Evolutionary conservation across 35 echinoderm and acorn worm species (phyloP).

Genomic region (Hemicentrotus pulcherrimus): DNA sequence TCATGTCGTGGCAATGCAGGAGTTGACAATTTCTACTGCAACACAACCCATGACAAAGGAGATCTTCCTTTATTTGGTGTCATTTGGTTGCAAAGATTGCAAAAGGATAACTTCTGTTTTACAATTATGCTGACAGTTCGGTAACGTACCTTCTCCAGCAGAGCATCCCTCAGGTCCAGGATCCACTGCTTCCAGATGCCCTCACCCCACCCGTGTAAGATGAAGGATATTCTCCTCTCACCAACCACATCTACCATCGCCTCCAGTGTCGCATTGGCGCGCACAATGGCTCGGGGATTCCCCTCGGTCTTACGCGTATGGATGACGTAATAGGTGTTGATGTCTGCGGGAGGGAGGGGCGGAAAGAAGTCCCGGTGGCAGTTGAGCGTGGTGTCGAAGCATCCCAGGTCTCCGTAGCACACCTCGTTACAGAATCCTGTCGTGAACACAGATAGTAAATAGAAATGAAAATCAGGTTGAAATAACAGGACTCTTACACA

Average conservation of each 20-base stretch:
- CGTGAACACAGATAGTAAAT: background rate
- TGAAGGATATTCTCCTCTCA: constrained; percentile 39
- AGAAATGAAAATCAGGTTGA: background rate
- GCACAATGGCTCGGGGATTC: background rate
- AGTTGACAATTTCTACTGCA: too few species aligned
- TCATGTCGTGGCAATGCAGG: too few species aligned
- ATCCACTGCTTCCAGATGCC: constrained; percentile 58
- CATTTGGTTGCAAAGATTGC: background rate
- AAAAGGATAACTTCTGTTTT: background rate
- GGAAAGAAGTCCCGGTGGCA: constrained; percentile 68
- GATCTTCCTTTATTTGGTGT: background rate
- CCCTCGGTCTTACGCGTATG: constrained; percentile 29
- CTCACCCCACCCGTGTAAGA: constrained; percentile 79
- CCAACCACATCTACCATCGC: background rate
- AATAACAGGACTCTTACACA: background rate
- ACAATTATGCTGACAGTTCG: background rate
- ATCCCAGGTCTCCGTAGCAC: constrained; percentile 81
- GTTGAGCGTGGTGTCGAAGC: constrained; percentile 54
- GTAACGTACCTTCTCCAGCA: constrained; percentile 59
- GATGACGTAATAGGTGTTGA: constrained; percentile 65
- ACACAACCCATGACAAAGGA: too few species aligned
- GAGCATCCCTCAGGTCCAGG: constrained; percentile 48
- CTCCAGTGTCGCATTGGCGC: background rate
- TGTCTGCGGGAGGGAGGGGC: constrained; percentile 63
- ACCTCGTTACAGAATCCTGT: constrained; percentile 63